Base-by-base conservation (phyloP, 2,797 vertebrate species). In the Megalops cyprinoides region DNA sequence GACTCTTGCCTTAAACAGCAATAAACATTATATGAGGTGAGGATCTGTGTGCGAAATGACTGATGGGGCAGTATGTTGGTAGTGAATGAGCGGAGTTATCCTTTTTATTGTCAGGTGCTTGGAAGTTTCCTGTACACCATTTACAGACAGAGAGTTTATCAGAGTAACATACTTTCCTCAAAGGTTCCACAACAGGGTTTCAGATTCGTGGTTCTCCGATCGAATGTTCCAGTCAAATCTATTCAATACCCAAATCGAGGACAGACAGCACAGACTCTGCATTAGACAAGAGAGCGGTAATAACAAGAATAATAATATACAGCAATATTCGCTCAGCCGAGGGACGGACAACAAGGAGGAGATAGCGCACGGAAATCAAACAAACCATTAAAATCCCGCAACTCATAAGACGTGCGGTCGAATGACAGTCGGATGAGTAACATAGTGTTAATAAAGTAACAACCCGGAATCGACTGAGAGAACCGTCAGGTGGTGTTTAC, bases 401-500 rank as follows among this genome's bases (percentile, higher is more conserved):
- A n/a, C n/a, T n/a, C n/a, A n/a, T n/a, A n/a, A n/a, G n/a, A n/a
- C n/a, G n/a, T n/a, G n/a, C n/a, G n/a, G n/a, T n/a, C n/a, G n/a
- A n/a, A 44, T 71, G 67, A 71, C 37, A 65, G 1, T 65, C 34
- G 60, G 60, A 65, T 31, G 31, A n/a, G 55, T 25, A 25, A n/a
- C 55, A n/a, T n/a, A n/a, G 34, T 20, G 20, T 71, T 15, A 53
- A 44, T 5, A 18, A 71, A n/a, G 23, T n/a, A 23, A 18, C 20
- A 15, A 69, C 1, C 10, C 42, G n/a, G 44, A n/a, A 39, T n/a
- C 2, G 25, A 44, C 48, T 79, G 78, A 67, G 78, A 79, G 79
- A 79, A 71, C 28, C 51, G 55, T 75, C 79, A 80, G 71, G 44
- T 60, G 69, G 14, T 74, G 39, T 60, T 58, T 55, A 44, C 28